Evolutionary conservation across 2,113 vertebrate genomes (phyloP).

Genomic region (Xenotilapia longispinis): DNA sequence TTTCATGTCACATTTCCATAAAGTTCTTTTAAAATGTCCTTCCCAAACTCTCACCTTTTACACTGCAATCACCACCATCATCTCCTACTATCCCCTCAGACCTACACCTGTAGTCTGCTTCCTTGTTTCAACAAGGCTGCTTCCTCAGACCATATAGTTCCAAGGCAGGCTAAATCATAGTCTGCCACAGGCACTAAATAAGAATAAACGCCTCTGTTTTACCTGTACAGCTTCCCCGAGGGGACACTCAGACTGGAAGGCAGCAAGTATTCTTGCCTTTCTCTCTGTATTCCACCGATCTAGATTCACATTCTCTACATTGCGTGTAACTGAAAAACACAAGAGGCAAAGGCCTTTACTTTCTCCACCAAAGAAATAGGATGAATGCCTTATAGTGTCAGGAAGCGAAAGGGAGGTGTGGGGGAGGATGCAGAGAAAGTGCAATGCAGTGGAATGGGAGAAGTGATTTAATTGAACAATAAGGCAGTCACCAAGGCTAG

Average conservation of each 20-base stretch:
- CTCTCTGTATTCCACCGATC: background rate
- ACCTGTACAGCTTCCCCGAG: slow-evolving; percentile 38
- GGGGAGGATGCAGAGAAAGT: background rate
- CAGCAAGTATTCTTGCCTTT: slow-evolving; percentile 1
- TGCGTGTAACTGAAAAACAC: slow-evolving; percentile 62
- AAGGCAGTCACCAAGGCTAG: slow-evolving; percentile 27
- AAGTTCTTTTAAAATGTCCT: background rate
- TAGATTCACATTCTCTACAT: slow-evolving; percentile 1
- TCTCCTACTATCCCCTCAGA: background rate
- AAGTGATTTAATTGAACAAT: slow-evolving; percentile 36
- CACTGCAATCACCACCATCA: background rate
- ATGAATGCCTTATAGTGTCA: background rate
- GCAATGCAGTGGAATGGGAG: background rate
- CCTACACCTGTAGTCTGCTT: background rate
- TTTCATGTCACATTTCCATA: background rate
- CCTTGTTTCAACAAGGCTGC: background rate
- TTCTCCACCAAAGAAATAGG: slow-evolving; percentile 25
- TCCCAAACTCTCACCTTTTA: too few species aligned
- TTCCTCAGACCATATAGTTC: background rate
- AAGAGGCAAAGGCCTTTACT: slow-evolving; percentile 28
- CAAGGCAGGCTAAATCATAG: slow-evolving; percentile 17
- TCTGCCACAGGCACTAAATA: slow-evolving; percentile 34
- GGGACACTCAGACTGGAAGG: slow-evolving; percentile 23
- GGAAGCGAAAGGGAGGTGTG: background rate
- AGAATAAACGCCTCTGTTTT: slow-evolving; percentile 48